Evolutionary conservation across 2,888 invertebrate species (phyloP), one percentile per base, ranked within the genome.

Genomic region (Ennomos fuscantarius): DNA sequence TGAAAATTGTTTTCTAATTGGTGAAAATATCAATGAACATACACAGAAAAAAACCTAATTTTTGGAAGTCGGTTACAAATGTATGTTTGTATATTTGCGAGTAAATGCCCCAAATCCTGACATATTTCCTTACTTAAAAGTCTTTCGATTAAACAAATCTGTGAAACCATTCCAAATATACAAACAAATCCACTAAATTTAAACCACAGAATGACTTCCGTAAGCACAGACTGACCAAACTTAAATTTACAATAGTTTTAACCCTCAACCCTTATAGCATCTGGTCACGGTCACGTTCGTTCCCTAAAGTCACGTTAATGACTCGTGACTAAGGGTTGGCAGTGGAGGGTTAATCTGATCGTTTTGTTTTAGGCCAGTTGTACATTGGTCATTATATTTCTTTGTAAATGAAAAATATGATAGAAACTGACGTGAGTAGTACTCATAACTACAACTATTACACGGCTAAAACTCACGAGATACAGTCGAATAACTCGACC

Each of bases 241-340:
- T 48, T 34, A 37, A 42, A 37, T 48, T 43, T 15, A 11, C 43
- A 48, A 37, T 48, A 49, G 55, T 49, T 54, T 53, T 34, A 44
- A 49, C 40, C 55, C 55, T 33, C 9, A 47, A 39, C 39, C 47
- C 24, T 34, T 24, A 42, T 24, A 32, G 35, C 37, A 44, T 34
- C 37, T 55, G 45, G 50, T 50, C 49, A 45, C 55, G 44, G 45
- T 40, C 49, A 44, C 33, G 54, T 12, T 43, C 49, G 55, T 37
- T 44, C 55, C 31, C 15, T 48, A 37, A 35, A 39, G 47, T 31
- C 48, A 31, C 44, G 55, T 55, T 55, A 55, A 55, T 55, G 48
- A 44, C 44, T 55, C 55, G 44, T 49, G 55, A 39, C 54, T 47
- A n/a, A 8, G 13, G 37, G 37, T 37, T 24, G 35, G 41, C 34